A percentile compares a stretch with the other conserved stretches of the same genome.
phyloP scores from a whole-genome alignment of 2,888 invertebrate genomes.

The Clitarchus hookeri region DNA sequence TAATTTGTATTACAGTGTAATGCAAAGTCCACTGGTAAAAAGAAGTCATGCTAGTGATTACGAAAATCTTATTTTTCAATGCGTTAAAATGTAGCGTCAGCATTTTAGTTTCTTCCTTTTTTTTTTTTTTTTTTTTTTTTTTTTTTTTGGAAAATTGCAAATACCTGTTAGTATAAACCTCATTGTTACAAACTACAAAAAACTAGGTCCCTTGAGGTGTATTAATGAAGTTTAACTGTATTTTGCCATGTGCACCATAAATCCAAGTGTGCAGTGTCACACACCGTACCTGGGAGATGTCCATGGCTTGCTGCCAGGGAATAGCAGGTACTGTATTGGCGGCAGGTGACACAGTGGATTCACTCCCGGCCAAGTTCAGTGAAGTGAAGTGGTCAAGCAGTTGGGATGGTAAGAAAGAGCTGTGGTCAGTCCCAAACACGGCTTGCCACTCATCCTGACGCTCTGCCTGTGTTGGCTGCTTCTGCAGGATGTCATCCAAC shows the following conservation, averaged over 20 bases:
- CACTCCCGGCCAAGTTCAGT: slow-evolving; percentile 5
- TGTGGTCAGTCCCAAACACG: slow-evolving; percentile 33
- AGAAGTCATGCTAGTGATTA: too few species aligned
- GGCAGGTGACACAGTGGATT: not conserved
- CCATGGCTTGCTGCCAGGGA: not conserved
- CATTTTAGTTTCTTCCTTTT: too few species aligned
- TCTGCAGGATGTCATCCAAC: slow-evolving; percentile 38
- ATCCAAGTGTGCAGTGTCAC: not conserved
- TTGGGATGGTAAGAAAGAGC: slow-evolving; percentile 40
- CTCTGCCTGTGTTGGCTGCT: slow-evolving; percentile 12
- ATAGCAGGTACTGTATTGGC: not conserved
- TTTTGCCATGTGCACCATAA: not conserved
- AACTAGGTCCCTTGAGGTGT: too few species aligned
- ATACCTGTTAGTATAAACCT: too few species aligned
- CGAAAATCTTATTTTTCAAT: too few species aligned
- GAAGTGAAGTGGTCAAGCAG: slow-evolving; percentile 38
- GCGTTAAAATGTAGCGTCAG: too few species aligned
- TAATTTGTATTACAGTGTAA: too few species aligned
- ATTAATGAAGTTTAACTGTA: not conserved
- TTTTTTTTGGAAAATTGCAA: too few species aligned
- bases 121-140: too few species aligned
- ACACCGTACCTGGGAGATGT: not conserved
- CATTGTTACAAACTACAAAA: too few species aligned
- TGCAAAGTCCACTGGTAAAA: too few species aligned
- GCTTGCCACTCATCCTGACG: slow-evolving; percentile 33